These are phyloP conservation scores for Gavialis gangeticus DNA, from an alignment of 2,113 vertebrate genomes.

Conservation along the genomic window DNA sequence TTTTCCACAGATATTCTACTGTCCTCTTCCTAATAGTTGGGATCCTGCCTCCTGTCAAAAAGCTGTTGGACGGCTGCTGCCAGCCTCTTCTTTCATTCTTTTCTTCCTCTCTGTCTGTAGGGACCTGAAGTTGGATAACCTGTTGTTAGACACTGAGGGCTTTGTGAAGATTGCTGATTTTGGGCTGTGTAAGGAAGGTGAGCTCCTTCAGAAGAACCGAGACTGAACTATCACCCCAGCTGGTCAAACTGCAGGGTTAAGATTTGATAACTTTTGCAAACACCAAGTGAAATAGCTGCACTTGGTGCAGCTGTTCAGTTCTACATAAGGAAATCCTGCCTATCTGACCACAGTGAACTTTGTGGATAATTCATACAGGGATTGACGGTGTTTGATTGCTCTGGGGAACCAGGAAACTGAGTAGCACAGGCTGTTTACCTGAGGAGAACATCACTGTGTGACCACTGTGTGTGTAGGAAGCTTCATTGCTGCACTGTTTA, in stretches of 20 bases:
- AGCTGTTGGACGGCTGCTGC: neutral
- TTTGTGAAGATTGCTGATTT: conserved; percentile 98
- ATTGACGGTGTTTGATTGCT: neutral
- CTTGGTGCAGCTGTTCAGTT: neutral
- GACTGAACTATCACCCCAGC: neutral
- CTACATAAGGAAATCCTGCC: neutral
- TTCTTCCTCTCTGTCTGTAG: conserved; percentile 69
- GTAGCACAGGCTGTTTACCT: neutral
- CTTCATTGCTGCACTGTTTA: neutral
- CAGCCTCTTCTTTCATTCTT: neutral
- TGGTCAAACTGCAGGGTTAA: neutral
- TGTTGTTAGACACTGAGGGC: conserved; percentile 92
- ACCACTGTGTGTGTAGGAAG: neutral
- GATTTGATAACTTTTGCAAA: neutral
- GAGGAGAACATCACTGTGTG: neutral
- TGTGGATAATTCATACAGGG: neutral
- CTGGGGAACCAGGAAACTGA: neutral
- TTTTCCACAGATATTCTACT: neutral
- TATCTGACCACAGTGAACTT: neutral
- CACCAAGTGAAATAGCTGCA: neutral
- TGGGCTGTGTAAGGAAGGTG: conserved; percentile 97
- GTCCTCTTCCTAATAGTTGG: neutral
- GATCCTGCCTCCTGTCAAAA: conserved; percentile 6
- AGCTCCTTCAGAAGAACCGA: conserved; percentile 7
- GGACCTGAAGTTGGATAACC: conserved; percentile 96